Percentiles rank a stretch among this genome's conserved stretches.
phyloP scores from a whole-genome alignment of 2,888 invertebrate species.

The Gastrophysa polygoni region DNA sequence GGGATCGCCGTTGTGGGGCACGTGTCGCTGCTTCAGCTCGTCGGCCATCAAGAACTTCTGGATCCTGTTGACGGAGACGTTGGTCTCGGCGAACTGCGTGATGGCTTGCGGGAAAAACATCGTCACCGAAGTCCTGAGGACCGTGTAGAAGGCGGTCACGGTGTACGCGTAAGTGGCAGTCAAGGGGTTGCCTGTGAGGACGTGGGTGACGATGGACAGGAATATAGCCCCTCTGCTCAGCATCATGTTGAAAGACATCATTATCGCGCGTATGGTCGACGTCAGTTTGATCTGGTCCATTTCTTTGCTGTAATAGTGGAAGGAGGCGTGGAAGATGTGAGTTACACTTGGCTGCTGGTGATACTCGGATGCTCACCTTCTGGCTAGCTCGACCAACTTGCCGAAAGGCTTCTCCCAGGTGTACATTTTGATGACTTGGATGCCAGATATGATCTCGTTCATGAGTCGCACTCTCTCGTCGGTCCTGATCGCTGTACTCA shows the following conservation, averaged over 20 bases:
- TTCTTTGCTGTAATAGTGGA: constrained; percentile 70
- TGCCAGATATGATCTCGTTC: constrained; percentile 72
- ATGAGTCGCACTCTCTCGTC: constrained; percentile 70
- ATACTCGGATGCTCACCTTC: constrained; percentile 34
- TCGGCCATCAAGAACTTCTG: constrained; percentile 62
- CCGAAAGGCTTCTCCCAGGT: constrained; percentile 47
- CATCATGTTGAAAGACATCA: constrained; percentile 72
- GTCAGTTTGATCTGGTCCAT: constrained; percentile 67
- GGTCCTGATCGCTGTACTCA: constrained; percentile 65
- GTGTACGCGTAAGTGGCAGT: constrained; percentile 73
- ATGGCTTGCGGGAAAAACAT: constrained; percentile 69
- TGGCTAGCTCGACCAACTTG: constrained; percentile 39
- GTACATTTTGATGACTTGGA: constrained; percentile 49
- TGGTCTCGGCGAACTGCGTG: constrained; percentile 72
- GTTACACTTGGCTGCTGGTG: no score
- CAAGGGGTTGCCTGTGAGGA: constrained; percentile 65
- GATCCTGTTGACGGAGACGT: constrained; percentile 54
- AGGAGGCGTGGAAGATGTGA: no score
- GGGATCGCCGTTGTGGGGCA: background rate
- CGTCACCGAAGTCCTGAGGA: constrained; percentile 69
- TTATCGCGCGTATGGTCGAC: constrained; percentile 69
- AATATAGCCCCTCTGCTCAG: constrained; percentile 84
- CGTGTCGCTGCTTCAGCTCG: constrained; percentile 24
- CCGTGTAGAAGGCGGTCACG: constrained; percentile 76
- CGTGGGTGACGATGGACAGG: constrained; percentile 77